A percentile compares a stretch with the other conserved stretches of the same genome.
Conservation (phyloP, 2,113 vertebrate genomes). For the Callipepla squamata region DNA sequence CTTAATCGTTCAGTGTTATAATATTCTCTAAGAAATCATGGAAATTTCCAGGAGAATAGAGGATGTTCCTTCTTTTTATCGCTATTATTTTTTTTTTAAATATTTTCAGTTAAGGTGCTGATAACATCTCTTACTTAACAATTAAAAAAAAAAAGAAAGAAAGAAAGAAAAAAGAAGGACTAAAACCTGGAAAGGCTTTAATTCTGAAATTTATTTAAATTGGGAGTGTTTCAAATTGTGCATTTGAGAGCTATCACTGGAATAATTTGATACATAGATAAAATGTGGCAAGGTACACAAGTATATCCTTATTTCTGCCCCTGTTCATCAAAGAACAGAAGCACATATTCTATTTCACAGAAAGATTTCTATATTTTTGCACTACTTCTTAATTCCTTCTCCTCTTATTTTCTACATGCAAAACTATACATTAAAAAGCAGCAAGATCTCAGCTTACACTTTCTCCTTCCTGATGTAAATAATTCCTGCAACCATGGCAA, state of each 20-base stretch:
- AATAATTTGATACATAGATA: neutral
- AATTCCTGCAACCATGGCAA: neutral
- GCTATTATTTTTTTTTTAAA: neutral
- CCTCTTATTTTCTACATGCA: neutral
- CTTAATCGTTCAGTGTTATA: neutral
- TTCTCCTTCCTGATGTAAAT: neutral
- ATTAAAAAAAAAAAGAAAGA: neutral
- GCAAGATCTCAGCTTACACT: rapidly evolving
- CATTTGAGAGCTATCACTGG: neutral
- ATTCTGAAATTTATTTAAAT: neutral
- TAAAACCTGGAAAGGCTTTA: neutral
- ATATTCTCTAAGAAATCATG: slow-evolving; percentile 19
- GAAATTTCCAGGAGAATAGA: slow-evolving; percentile 45
- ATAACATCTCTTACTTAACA: neutral
- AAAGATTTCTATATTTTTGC: neutral
- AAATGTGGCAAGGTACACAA: neutral
- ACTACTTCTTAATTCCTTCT: neutral
- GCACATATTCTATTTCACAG: neutral
- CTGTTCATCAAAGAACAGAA: neutral
- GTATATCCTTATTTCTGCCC: neutral
- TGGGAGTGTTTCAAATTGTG: neutral
- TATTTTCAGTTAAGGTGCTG: neutral
- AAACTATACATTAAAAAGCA: neutral
- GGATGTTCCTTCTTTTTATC: neutral
- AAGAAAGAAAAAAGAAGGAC: neutral